Base-by-base conservation (phyloP, 35 echinoderm and acorn worm species). In the Apostichopus californicus region DNA sequence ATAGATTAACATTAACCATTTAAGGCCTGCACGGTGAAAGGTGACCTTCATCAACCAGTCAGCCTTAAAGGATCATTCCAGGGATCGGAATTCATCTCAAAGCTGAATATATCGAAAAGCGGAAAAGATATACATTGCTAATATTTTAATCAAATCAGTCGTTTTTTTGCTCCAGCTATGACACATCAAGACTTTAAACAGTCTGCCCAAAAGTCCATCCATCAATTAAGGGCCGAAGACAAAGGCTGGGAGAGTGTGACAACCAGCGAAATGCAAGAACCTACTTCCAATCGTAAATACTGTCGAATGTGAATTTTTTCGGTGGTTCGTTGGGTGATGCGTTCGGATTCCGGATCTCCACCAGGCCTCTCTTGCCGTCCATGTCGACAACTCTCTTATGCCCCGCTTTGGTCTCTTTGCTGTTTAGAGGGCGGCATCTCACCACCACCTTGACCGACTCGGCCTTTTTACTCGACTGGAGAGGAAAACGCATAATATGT, bases 211-310 rank as follows among this genome's bases (percentile, higher is more conserved):
- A 34, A 34, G 28, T 46, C 34, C 34, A 46, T 34, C 34, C 34
- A 46, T 46, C 34, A 46, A 46, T 3, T 46, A 46, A 46, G 34
- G 34, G 34, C 34, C 34, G 3, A 46, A 46, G 34, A 46, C 34
- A 46, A 46, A 46, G 34, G 34, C 5, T 1, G 55, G 46, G 9
- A 56, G 90, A 57, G 55, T 22, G 15, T 18, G 75, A 55, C 53
- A 79, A 46, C 28, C 1, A 15, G 77, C 7, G 71, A 14, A 75
- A 75, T 22, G 15, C 24, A 73, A 46, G 34, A 1, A 96, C 97
- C 95, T 99, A 99, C 97, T 99, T 96, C 97, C 97, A 99, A 60
- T 99, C 95, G 77, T 99, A 99, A 12, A 96, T 93, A 8, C 95
- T 90, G 58, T 99, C 97, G 92, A 99, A 99, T 26, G 95, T 96